phyloP scores from a whole-genome alignment of 2,113 vertebrate genomes.

The Callospermophilus lateralis region DNA sequence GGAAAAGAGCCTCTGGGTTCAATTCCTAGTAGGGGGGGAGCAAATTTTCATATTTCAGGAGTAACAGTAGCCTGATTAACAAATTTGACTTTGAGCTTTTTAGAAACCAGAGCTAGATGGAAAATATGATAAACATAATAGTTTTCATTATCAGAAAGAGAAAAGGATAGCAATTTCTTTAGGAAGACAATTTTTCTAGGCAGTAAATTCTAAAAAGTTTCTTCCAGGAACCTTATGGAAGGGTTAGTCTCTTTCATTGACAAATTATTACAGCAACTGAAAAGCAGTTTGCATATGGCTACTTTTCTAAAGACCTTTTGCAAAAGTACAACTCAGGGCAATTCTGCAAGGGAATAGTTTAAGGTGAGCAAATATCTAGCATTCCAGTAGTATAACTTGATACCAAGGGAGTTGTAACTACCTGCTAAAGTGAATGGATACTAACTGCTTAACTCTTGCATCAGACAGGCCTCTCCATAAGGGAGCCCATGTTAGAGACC shows the following conservation, averaged over 20 bases:
- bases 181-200: slow-evolving; percentile 1
- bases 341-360: slow-evolving; percentile 1
- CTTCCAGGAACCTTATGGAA: background rate
- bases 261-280: slow-evolving; percentile 35
- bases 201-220: slow-evolving; percentile 2
- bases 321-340: background rate
- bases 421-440: background rate
- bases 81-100: background rate
- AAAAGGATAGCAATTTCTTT: slow-evolving; percentile 27
- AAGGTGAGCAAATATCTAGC: background rate
- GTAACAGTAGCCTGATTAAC: background rate
- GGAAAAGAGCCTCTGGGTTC: background rate
- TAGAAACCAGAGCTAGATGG: background rate
- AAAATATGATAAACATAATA: slow-evolving; percentile 9
- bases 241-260: background rate
- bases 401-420: slow-evolving; percentile 1
- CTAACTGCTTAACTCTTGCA: background rate
- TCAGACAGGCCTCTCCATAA: background rate
- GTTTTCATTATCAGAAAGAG: slow-evolving; percentile 32
- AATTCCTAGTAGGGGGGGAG: background rate
- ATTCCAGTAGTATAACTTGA: background rate
- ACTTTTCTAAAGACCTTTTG: slow-evolving; percentile 9
- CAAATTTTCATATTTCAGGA: slow-evolving; percentile 33
- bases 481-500: background rate
- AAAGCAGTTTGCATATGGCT: slow-evolving; percentile 17